Base-by-base conservation (phyloP, 2,888 invertebrate species). In the Andrena dorsata region DNA sequence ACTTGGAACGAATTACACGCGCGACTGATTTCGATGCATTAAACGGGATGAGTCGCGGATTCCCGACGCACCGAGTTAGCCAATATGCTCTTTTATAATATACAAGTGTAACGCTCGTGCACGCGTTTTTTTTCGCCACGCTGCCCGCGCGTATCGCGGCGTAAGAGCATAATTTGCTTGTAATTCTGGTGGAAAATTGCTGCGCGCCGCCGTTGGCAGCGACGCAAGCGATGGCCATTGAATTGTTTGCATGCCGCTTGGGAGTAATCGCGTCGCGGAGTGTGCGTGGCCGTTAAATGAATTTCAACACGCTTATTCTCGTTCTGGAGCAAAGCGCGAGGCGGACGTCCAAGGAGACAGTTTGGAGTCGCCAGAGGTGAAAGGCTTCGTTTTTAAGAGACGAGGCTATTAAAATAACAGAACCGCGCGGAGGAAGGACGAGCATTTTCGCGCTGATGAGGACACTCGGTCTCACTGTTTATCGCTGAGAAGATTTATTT, bases 401-500 rank as follows among this genome's bases (percentile, higher is more conserved):
- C 41, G 16, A 13, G 41, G 41, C 16, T 41, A 16, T 41, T 56
- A 56, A 61, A 60, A 16, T 26, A 13, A 20, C 3, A 28, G 10
- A 13, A 2, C 28, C 58, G 16, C n/a, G 0, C 10, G 13, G 30
- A 61, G 53, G 2, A n/a, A 61, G 20, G 1, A 20, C 1, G 16
- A 10, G 20, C n/a, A 56, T 26, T 58, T 7, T 13, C 3, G 30
- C 28, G 20, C 20, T 41, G 23, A 47, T 26, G 60, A 61, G 23
- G 65, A 60, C 47, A 16, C 53, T 23, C 64, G 68, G 63, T 68
- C 58, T 23, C 41, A 35, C 58, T 86, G 86, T 87, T 87, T 87
- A 88, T 85, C 88, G 47, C 76, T 10, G 23, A 20, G 58, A 65
- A 88, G 87, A 87, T 87, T 87, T 87, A 87, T 87, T 86, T 73